Percentiles rank a stretch among this genome's conserved stretches.
Conservation (phyloP, 2,888 invertebrate species). For the Drosophila formosana region DNA sequence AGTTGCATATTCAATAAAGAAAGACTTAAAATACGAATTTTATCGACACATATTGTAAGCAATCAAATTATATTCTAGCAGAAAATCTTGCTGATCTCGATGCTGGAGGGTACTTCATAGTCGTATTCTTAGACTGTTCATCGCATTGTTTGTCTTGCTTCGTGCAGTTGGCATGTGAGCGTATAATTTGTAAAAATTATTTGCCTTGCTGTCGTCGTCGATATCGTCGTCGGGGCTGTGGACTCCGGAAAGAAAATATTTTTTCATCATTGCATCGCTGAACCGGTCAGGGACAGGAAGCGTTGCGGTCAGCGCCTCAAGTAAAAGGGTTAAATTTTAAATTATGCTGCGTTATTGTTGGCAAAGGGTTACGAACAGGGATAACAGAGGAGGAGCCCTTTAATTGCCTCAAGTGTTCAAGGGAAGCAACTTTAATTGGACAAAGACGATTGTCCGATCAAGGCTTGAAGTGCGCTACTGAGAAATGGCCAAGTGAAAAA, state of each 20-base stretch:
- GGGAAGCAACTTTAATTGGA: conserved; percentile 60
- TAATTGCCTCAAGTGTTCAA: conserved; percentile 60
- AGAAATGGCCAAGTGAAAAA: conserved; percentile 7
- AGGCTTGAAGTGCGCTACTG: conserved; percentile 29
- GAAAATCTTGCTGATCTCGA: not conserved
- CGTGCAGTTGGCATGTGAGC: conserved; percentile 71
- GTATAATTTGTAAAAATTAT: conserved; percentile 78
- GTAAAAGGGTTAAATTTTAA: conserved; percentile 76
- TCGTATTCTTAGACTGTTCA: not conserved
- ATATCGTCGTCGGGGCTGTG: conserved; percentile 27
- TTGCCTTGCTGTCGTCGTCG: conserved; percentile 67
- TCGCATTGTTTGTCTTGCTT: conserved; percentile 60
- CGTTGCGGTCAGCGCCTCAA: conserved; percentile 71
- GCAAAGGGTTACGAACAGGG: conserved; percentile 14
- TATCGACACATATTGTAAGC: not conserved
- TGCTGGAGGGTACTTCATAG: conserved; percentile 2
- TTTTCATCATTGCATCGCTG: conserved; percentile 68
- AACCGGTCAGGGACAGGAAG: conserved; percentile 57
- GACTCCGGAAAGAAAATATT: conserved; percentile 61
- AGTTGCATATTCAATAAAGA: not conserved
- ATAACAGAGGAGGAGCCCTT: conserved; percentile 33
- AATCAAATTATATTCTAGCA: not conserved
- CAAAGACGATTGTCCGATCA: conserved; percentile 60
- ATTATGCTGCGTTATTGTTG: conserved; percentile 64
- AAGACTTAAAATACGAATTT: not conserved